Base-by-base conservation (phyloP, 2,797 vertebrate species). In the Pipistrellus pipistrellus region DNA sequence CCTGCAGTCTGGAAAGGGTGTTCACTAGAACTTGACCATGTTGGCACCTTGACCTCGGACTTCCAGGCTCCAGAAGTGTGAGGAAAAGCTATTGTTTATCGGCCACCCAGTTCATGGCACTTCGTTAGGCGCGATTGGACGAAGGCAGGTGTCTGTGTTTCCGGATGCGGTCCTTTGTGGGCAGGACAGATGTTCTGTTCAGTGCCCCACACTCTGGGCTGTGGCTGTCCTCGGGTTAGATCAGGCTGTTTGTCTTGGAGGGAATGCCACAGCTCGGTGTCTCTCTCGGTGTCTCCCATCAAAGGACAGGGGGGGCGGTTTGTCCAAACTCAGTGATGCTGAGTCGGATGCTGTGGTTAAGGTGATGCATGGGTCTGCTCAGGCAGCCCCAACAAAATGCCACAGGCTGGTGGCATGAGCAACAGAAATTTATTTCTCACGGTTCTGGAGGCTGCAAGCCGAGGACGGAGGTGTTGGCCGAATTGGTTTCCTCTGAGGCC, bases 141-240 rank as follows among this genome's bases (percentile, higher is more conserved):
- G 0, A 27, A 71, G 72, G 44, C 12, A 6, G 51, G 14, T 13
- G 7, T 73, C 62, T 25, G 14, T 1, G 4, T 64, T 77, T 78
- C 0, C 0, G 46, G 35, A 64, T 3, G 8, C 25, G 25, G 32
- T 69, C 8, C 0, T 46, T 14, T 64, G 18, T 23, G 21, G 2
- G 77, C 32, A 83, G 18, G 78, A 35, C 20, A 14, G 80, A 38
- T 15, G 25, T 71, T 23, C 12, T 55, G 17, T 35, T 41, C 20
- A 76, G 1, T 13, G n/a, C 9, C 8, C 30, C 2, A 2, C 12
- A 32, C 55, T 59, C 48, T 7, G 12, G 25, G 21, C n/a, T 55
- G n/a, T n/a, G 46, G 20, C 80, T 27, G 6, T 75, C 32, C 46
- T 41, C 32, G 21, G 72, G 12, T 48, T 48, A 14, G 30, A 38